A percentile compares a stretch with the other conserved stretches of the same genome.
phyloP scores from a whole-genome alignment of 2,888 invertebrate species.

The Adineta ricciae region DNA sequence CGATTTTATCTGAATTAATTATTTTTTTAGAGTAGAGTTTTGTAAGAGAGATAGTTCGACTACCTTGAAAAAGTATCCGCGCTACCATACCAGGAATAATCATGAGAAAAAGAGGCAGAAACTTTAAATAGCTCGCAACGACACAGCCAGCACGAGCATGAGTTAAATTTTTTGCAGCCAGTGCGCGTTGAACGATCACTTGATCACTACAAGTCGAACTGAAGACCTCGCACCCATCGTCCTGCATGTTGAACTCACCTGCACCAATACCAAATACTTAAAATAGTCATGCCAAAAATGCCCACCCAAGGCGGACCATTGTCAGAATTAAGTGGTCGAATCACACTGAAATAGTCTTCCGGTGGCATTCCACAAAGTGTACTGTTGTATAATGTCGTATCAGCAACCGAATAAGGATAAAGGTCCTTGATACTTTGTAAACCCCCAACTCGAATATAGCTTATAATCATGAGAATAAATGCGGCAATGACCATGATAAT shows the following conservation, averaged over 20 bases:
- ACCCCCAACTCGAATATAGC: conserved; percentile 52
- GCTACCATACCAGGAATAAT: conserved; percentile 52
- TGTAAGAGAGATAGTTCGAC: too few species aligned
- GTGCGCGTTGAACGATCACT: conserved; percentile 54
- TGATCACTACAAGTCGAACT: not conserved
- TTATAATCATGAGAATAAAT: conserved; percentile 50
- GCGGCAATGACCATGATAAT: conserved; percentile 54
- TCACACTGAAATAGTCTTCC: conserved; percentile 36
- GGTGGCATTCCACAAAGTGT: conserved; percentile 40
- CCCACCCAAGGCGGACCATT: conserved; percentile 26
- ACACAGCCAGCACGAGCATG: conserved; percentile 54
- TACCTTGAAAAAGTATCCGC: conserved; percentile 47
- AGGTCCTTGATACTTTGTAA: conserved; percentile 48
- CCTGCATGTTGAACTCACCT: conserved; percentile 35
- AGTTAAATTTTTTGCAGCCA: conserved; percentile 53
- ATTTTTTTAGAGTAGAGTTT: too few species aligned
- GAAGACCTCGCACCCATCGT: too few species aligned
- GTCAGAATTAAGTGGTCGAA: conserved; percentile 36
- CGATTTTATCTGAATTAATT: conserved; percentile 46
- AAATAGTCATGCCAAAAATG: conserved; percentile 36
- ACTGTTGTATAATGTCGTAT: conserved; percentile 43
- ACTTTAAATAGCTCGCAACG: conserved; percentile 51
- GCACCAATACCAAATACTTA: conserved; percentile 40
- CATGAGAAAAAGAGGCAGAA: conserved; percentile 45
- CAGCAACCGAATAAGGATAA: conserved; percentile 49